Evolutionary conservation across 2,888 invertebrate species (phyloP).

Genomic region (Ichneumon xanthorius): DNA sequence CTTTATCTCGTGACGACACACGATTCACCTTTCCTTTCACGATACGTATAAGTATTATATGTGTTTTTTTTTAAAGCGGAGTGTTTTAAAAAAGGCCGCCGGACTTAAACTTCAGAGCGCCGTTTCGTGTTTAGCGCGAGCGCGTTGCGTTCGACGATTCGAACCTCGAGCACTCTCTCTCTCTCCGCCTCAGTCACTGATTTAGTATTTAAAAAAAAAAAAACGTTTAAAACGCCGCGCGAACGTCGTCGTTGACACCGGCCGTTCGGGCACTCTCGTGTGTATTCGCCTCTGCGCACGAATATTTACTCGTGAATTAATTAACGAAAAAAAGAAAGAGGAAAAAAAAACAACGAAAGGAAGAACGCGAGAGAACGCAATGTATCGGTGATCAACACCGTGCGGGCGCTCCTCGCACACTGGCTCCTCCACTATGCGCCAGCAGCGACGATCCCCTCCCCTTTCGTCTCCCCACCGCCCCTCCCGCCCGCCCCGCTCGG

Average conservation of each 20-base stretch:
- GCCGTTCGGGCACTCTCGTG: background rate
- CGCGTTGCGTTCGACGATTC: too few relatives aligned
- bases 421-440: constrained; percentile 73
- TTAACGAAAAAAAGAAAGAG: background rate
- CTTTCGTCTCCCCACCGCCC: constrained; percentile 49
- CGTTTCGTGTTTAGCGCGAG: too few relatives aligned
- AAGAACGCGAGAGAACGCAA: constrained; percentile 65
- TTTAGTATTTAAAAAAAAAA: too few relatives aligned
- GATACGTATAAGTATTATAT: too few relatives aligned
- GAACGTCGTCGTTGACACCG: too few relatives aligned
- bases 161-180: too few relatives aligned
- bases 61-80: background rate
- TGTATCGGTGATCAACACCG: constrained; percentile 75
- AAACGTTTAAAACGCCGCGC: too few relatives aligned
- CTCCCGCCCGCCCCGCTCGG: constrained; percentile 51
- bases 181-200: too few relatives aligned
- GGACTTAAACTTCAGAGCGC: too few relatives aligned
- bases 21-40: constrained; percentile 2
- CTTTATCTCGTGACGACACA: constrained; percentile 53
- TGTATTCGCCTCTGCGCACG: background rate
- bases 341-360: constrained; percentile 20
- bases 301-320: background rate
- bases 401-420: constrained; percentile 80
- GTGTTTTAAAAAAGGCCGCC: background rate
- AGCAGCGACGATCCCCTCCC: constrained; percentile 67